Base-by-base conservation (phyloP, 2,888 invertebrate species). In the Gymnosoma rotundatum region DNA sequence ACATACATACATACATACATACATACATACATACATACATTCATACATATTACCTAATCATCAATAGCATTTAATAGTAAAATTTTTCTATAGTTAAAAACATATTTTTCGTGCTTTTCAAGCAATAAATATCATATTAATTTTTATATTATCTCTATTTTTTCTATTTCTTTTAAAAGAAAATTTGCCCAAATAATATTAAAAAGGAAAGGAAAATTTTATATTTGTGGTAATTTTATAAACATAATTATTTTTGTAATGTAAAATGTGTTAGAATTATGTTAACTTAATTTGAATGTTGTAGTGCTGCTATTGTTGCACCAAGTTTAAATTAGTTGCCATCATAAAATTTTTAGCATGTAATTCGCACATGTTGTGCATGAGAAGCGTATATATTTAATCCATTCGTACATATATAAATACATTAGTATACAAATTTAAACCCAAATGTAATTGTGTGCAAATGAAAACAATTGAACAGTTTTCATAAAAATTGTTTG, bases 261-360 rank as follows among this genome's bases (percentile, higher is more conserved):
- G 14, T 21, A 42, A 61, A 61, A 8, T 42, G 60, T 20, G 3
- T 8, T 3, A 21, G 5, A 21, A 52, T 18, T 52, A 67, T 9
- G 12, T 38, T 38, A 70, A 56, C 45, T 20, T 45, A 25, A 50
- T 52, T 12, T 52, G 7, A 52, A 38, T 10, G 21, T 52, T 73
- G 12, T 61, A 48, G 12, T 25, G 25, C 4, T 25, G 4, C 4
- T 25, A 25, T 25, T 25, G 25, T 38, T 5, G 3, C n/a, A 36
- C 21, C 38, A 61, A n/a, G 16, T 38, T 38, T 7, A 42, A 73
- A 21, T 73, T 73, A n/a, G 10, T n/a, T 72, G 50, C 16, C 36
- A 21, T n/a, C n/a, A 52, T 36, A 2, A 52, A 52, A 21, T 52
- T 8, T 21, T 42, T 38, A 52, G 50, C 73, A 63, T 42, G 16